Base-by-base conservation (phyloP, 2,888 invertebrate species). In the Stenolophus ochropezus region DNA sequence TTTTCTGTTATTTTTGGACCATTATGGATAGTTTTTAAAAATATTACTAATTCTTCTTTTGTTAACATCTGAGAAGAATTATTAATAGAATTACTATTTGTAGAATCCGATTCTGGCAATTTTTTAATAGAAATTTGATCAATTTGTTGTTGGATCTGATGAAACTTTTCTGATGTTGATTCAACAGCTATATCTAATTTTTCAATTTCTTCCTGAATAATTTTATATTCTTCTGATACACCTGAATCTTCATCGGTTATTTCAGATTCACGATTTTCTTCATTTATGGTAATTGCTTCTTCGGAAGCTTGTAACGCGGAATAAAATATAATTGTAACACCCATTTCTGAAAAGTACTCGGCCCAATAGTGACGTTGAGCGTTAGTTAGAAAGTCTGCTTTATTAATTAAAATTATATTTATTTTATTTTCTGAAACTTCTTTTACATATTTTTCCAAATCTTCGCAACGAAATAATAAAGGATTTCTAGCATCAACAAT, bases 401-500 rank as follows among this genome's bases (percentile, higher is more conserved):
- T 99, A 89, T 99, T 99, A 21, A 99, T 90, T 27, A 99, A 90
- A 33, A 99, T 91, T 87, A 98, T 91, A 87, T 95, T 96, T 82
- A 92, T 90, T 88, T 97, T 97, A 16, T 91, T 88, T 0, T 90
- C 85, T 84, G 93, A 91, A 0, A 96, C 92, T 89, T 97, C 96
- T 84, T 93, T 93, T 0, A 96, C 96, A 87, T 97, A 98, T 14
- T 90, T 90, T 86, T 98, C 98, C 77, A 99, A 91, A 90, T 99
- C 99, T 86, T 94, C 93, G 90, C 97, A 98, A 77, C 97, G 94
- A 77, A 89, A 90, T 4, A 99, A 90, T 65, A 98, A 89, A 0
- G 99, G 99, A 91, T 99, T 98, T 84, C 99, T 92, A 0, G 97
- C 98, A 91, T 99, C 99, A 11, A 99, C 95, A 83, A 99, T 96